Evolutionary conservation across 1,140 invertebrate species (phyloP).

Genomic region (Brachionus angularis): DNA sequence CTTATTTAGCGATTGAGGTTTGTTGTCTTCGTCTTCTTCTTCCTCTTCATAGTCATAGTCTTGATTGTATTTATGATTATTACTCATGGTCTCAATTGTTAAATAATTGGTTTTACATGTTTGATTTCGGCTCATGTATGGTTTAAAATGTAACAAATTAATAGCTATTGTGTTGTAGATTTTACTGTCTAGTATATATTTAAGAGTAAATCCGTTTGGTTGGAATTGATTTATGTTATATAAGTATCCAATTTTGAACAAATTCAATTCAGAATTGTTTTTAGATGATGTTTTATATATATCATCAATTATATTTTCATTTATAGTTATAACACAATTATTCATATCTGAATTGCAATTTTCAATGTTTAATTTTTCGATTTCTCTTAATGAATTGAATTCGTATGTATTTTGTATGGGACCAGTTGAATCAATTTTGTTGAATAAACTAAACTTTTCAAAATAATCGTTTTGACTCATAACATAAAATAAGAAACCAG

Average conservation of each 20-base stretch:
- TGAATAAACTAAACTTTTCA: not conserved
- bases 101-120: conserved; percentile 11
- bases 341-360: conserved; percentile 16
- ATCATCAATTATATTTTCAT: not conserved
- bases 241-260: conserved; percentile 18
- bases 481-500: conserved; percentile 28
- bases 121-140: not conserved
- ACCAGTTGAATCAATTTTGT: not conserved
- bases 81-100: not conserved
- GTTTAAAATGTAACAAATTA: conserved; percentile 17
- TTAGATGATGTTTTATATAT: not conserved
- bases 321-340: not conserved
- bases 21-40: too few species aligned
- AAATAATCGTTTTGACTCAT: not conserved
- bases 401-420: conserved; percentile 10
- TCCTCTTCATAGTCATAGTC: too few species aligned
- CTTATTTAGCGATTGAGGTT: too few species aligned
- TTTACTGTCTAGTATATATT: not conserved
- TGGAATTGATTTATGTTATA: conserved; percentile 31
- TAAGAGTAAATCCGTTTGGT: conserved; percentile 7
- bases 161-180: conserved; percentile 33
- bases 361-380: not conserved
- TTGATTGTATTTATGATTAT: too few species aligned
- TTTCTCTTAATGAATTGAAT: not conserved
- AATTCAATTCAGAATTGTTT: not conserved